Conservation (phyloP, 2,797 vertebrate species). For the Acanthurus tractus region DNA sequence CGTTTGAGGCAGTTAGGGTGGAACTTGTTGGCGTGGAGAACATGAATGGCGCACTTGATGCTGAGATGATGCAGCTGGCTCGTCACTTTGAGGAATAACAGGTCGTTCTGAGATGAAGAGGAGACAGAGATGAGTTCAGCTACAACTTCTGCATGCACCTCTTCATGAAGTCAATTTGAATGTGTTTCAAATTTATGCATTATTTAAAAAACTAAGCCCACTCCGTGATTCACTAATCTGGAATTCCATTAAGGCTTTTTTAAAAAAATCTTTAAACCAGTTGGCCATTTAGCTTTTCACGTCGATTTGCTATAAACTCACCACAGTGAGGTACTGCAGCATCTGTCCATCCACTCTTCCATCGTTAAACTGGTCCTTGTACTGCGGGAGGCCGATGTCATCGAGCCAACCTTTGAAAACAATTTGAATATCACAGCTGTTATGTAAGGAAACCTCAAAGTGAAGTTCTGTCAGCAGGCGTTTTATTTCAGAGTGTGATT, state of each 20-base stretch:
- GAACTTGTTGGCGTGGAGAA: slow-evolving; percentile 94
- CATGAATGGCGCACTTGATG: slow-evolving; percentile 96
- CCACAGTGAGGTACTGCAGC: slow-evolving; percentile 97
- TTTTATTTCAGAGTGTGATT: background rate
- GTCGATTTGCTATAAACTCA: slow-evolving; percentile 70
- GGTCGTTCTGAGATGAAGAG: slow-evolving; percentile 89
- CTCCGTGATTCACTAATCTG: background rate
- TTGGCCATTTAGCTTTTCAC: background rate
- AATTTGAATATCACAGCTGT: background rate
- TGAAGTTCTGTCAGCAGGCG: background rate
- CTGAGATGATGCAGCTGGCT: slow-evolving; percentile 98
- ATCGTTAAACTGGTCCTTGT: slow-evolving; percentile 98
- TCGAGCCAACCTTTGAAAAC: slow-evolving; percentile 93
- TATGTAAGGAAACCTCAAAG: rapidly evolving
- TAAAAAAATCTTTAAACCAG: background rate
- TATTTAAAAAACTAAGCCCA: too few species aligned
- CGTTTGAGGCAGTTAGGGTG: slow-evolving; percentile 93
- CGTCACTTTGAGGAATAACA: slow-evolving; percentile 96
- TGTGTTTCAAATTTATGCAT: too few species aligned
- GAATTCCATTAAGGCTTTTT: background rate
- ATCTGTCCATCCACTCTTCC: slow-evolving; percentile 94
- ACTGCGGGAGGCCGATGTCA: slow-evolving; percentile 98
- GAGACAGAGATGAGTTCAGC: background rate
- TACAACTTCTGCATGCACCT: too few species aligned
- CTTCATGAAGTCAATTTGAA: too few species aligned